These are phyloP conservation scores for Eclectus roratus DNA, from an alignment of 2,113 vertebrate genomes.

Conservation along the genomic window DNA sequence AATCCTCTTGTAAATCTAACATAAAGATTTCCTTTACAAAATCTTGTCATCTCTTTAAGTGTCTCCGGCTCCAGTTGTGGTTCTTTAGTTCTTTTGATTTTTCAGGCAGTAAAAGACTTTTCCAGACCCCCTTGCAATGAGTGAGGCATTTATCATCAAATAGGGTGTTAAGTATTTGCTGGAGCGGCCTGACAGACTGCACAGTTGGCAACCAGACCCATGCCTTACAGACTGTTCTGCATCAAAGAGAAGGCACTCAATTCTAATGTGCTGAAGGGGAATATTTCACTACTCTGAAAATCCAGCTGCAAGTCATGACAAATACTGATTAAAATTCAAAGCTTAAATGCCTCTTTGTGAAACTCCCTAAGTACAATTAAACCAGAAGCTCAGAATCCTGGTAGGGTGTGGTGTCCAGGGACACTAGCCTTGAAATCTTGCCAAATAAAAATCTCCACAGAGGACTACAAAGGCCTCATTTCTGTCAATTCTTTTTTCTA, in stretches of 20 bases:
- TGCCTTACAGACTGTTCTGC: conserved; percentile 12
- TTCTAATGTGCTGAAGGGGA: conserved; percentile 19
- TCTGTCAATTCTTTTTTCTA: not conserved
- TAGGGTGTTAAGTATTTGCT: not conserved
- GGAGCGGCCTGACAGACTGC: not conserved
- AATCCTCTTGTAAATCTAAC: not conserved
- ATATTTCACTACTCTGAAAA: conserved; percentile 44
- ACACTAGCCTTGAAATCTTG: conserved; percentile 60
- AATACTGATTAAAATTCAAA: conserved; percentile 58
- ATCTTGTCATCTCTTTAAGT: not conserved
- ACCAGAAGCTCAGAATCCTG: conserved; percentile 78
- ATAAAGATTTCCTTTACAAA: conserved; percentile 2
- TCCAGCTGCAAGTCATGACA: conserved; percentile 41
- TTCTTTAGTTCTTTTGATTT: conserved; percentile 26
- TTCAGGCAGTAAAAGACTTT: conserved; percentile 3
- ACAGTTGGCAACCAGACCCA: not conserved
- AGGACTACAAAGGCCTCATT: not conserved
- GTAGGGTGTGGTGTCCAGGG: conserved; percentile 70
- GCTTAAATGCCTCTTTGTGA: conserved; percentile 80
- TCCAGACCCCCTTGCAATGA: not conserved
- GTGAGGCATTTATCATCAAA: not conserved
- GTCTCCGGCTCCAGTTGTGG: not conserved
- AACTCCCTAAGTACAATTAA: conserved; percentile 77
- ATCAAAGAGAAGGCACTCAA: not conserved
- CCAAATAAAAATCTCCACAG: conserved; percentile 35